Conservation (phyloP, 2,113 vertebrate species). For the Anoura caudifer region DNA sequence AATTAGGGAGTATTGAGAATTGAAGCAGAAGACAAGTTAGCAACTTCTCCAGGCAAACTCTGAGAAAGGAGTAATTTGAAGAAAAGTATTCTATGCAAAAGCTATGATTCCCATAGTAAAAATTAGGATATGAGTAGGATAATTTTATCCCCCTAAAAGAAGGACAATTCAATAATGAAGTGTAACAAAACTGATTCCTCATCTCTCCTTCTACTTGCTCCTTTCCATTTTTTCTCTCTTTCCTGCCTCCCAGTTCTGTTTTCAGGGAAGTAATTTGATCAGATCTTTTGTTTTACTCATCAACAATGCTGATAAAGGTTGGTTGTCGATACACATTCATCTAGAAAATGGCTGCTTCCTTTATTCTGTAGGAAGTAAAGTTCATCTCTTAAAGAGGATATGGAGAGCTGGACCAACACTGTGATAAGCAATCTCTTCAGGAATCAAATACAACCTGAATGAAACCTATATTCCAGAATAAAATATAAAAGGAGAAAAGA, state of each 20-base stretch:
- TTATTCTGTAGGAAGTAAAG: background rate
- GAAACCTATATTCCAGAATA: background rate
- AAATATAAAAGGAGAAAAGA: background rate
- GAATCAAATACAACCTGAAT: background rate
- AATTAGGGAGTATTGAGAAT: background rate
- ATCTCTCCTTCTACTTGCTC: background rate
- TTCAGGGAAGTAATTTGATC: background rate
- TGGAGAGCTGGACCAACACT: background rate
- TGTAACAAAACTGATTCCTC: background rate
- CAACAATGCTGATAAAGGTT: background rate
- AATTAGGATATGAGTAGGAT: background rate
- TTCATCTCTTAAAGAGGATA: background rate
- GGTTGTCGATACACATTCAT: background rate
- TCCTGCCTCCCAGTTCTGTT: background rate
- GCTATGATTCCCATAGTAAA: background rate
- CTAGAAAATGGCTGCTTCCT: background rate
- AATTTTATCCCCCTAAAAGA: background rate
- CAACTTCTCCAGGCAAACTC: background rate
- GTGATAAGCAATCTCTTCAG: background rate
- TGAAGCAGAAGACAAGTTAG: background rate
- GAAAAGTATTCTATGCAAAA: background rate
- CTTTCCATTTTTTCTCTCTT: background rate
- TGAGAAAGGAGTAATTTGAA: background rate
- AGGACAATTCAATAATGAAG: background rate
- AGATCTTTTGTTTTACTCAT: background rate